Evolutionary conservation across 2,888 invertebrate genomes (phyloP).

Genomic region (Nematopogon swammerdamellus): DNA sequence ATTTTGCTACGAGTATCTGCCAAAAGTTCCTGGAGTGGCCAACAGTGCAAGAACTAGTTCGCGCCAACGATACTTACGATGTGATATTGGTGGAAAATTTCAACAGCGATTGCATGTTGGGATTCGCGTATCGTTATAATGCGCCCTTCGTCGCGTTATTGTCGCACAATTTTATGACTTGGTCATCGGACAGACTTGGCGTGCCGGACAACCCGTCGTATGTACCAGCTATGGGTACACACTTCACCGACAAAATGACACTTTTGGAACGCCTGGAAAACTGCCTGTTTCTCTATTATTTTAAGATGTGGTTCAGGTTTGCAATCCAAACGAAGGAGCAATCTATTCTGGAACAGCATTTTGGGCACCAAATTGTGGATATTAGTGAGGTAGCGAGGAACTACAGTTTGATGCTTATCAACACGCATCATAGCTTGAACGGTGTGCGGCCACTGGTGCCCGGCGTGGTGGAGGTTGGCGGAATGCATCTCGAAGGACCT

Average conservation of each 20-base stretch:
- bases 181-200: conserved; percentile 42
- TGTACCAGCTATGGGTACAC: conserved; percentile 50
- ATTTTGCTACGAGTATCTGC: conserved; percentile 32
- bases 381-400: conserved; percentile 50
- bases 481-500: conserved; percentile 50
- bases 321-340: conserved; percentile 31
- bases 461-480: conserved; percentile 61
- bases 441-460: conserved; percentile 55
- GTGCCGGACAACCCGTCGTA: conserved; percentile 48
- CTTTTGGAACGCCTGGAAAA: conserved; percentile 48
- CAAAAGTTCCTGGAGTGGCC: conserved; percentile 31
- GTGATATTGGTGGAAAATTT: conserved; percentile 61
- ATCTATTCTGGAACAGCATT: conserved; percentile 34
- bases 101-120: conserved; percentile 62
- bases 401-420: conserved; percentile 52
- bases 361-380: conserved; percentile 44
- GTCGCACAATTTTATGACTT: conserved; percentile 57
- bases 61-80: conserved; percentile 51
- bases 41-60: conserved; percentile 29
- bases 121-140: conserved; percentile 53
- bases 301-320: conserved; percentile 31
- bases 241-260: conserved; percentile 41
- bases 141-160: conserved; percentile 56
- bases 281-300: conserved; percentile 23
- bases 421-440: conserved; percentile 59